These are phyloP conservation scores for Tetranychus truncatus DNA, from an alignment of 2,888 invertebrate genomes.

Conservation along the genomic window DNA sequence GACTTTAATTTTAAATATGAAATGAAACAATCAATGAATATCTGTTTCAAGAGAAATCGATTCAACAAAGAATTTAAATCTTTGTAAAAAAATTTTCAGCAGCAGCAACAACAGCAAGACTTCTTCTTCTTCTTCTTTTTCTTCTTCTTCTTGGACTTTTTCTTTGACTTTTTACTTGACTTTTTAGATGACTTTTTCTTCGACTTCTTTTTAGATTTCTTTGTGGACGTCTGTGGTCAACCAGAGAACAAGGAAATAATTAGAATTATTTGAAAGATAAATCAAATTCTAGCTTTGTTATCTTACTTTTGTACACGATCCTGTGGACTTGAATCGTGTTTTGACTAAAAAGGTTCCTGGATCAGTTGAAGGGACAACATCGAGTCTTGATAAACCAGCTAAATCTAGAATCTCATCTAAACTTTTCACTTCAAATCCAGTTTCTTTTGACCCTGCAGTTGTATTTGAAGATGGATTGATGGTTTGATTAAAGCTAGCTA, in stretches of 20 bases:
- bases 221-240: not conserved
- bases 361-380: not conserved
- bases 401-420: not conserved
- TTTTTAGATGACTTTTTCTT: not conserved
- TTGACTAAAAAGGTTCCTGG: not conserved
- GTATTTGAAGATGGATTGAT: not conserved
- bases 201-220: not conserved
- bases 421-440: not conserved
- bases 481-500: not conserved
- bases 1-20: too few relatives aligned
- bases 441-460: not conserved
- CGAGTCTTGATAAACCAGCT: not conserved
- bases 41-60: too few relatives aligned
- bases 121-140: not conserved
- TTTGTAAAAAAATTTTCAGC: too few relatives aligned
- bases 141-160: not conserved
- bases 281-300: not conserved
- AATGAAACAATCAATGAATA: too few relatives aligned
- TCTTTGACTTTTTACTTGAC: not conserved
- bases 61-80: too few relatives aligned
- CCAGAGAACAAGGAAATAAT: not conserved
- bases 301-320: not conserved
- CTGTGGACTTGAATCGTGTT: not conserved
- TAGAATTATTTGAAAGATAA: not conserved
- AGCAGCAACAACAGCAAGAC: not conserved